These are phyloP conservation scores for Empis livida DNA, from an alignment of 2,888 invertebrate genomes.

Conservation along the genomic window DNA sequence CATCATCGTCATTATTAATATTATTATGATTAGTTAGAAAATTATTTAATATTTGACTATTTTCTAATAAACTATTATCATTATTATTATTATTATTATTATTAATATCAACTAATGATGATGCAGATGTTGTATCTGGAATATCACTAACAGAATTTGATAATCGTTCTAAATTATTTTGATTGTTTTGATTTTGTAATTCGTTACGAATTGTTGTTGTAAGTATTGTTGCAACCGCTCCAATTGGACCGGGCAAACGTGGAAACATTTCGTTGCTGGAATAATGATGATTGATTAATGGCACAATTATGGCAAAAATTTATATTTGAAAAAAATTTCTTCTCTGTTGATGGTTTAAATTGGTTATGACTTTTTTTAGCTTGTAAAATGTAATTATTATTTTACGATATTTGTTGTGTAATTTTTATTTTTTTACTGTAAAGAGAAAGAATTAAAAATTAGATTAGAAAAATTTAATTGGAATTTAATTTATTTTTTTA, in stretches of 20 bases:
- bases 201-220: constrained; percentile 9
- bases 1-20: constrained; percentile 24
- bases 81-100: constrained; percentile 14
- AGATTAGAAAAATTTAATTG: too few species aligned
- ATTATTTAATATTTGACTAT: constrained; percentile 2
- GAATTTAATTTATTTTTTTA: too few species aligned
- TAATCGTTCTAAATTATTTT: not conserved
- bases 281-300: not conserved
- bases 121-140: constrained; percentile 5
- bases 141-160: not conserved
- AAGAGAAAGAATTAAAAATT: too few species aligned
- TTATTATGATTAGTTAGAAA: constrained; percentile 14
- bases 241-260: constrained; percentile 26
- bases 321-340: not conserved
- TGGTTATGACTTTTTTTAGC: too few species aligned
- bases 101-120: constrained; percentile 8
- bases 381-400: too few species aligned
- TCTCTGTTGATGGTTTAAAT: too few species aligned
- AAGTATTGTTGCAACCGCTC: constrained; percentile 16
- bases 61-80: constrained; percentile 12
- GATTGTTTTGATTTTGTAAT: constrained; percentile 3
- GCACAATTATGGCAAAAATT: not conserved
- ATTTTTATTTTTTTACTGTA: too few species aligned
- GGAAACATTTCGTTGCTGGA: constrained; percentile 27
- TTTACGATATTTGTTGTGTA: too few species aligned